Conservation (phyloP, 1,140 invertebrate species). For the Agrypnia vestita region DNA sequence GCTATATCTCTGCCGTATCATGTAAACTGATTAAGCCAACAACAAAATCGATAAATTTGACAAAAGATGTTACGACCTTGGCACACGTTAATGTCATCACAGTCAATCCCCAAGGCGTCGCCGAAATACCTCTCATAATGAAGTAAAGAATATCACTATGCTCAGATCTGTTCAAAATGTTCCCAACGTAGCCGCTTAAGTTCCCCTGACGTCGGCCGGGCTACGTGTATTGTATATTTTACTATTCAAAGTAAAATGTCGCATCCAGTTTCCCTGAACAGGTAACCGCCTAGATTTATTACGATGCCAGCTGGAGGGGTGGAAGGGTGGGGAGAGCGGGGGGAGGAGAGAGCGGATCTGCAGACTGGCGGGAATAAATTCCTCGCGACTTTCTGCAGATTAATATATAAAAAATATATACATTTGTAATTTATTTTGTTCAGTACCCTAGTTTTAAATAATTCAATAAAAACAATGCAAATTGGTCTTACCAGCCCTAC, state of each 20-base stretch:
- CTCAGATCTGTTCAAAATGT: neutral
- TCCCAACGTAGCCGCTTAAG: neutral
- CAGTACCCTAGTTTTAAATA: too few relatives aligned
- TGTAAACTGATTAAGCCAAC: neutral
- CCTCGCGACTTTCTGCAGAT: neutral
- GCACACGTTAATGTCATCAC: neutral
- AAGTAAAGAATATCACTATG: neutral
- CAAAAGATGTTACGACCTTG: neutral
- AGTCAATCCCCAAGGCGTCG: neutral
- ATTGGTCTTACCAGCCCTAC: too few relatives aligned
- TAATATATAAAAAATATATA: too few relatives aligned
- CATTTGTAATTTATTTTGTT: too few relatives aligned
- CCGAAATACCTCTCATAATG: neutral
- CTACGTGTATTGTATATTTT: constrained; percentile 18
- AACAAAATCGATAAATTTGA: neutral
- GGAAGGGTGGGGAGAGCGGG: neutral
- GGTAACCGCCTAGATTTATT: constrained; percentile 34
- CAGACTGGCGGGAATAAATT: constrained; percentile 5
- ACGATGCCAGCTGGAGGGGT: neutral
- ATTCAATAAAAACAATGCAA: too few relatives aligned
- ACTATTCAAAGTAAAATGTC: constrained; percentile 11
- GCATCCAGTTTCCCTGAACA: constrained; percentile 19
- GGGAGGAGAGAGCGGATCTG: neutral
- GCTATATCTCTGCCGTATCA: too few relatives aligned
- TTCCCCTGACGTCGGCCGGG: neutral